Evolutionary conservation across 2,113 vertebrate species (phyloP), one percentile per base, ranked within the genome.

Genomic region (Ascaphus truei): DNA sequence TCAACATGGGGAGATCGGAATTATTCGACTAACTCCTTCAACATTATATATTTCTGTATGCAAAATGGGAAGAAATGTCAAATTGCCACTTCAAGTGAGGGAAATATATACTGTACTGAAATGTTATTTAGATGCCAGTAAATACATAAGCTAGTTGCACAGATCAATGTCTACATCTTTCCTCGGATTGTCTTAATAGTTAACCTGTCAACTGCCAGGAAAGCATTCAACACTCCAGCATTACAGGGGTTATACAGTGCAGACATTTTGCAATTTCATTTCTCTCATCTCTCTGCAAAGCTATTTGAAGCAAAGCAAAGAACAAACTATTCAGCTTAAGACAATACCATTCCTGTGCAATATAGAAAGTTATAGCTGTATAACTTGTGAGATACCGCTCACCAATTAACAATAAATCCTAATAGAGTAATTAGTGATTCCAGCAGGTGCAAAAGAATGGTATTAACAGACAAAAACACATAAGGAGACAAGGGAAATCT

Each of bases 181-280:
- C n/a, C 26, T 53, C 62, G n/a, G 37, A 29, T 39, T 52, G 48
- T 30, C 48, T 39, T 29, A 48, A 39, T 48, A 65, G 53, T 65
- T 65, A 65, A 65, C 62, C 50, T 66, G 20, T 55, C 18, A 41
- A 18, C 50, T 56, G 25, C 63, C 50, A 55, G 50, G 31, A 63
- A 62, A 47, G n/a, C 6, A 22, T 4, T 10, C 59, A 47, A 9
- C 27, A n/a, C 34, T 41, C 13, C 6, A 34, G 59, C 48, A 47
- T 30, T 45, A 23, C 43, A 47, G 20, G 59, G 41, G 59, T 62
- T 62, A 5, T n/a, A n/a, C n/a, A n/a, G n/a, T n/a, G n/a, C n/a
- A n/a, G n/a, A n/a, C n/a, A n/a, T 18, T 13, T 29, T 2, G 16
- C 41, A 47, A 45, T 47, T 47, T 33, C 33, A 26, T 62, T 47